Evolutionary conservation across 2,888 invertebrate species (phyloP), one percentile per base, ranked within the genome.

Genomic region (Trachelus tabidus): DNA sequence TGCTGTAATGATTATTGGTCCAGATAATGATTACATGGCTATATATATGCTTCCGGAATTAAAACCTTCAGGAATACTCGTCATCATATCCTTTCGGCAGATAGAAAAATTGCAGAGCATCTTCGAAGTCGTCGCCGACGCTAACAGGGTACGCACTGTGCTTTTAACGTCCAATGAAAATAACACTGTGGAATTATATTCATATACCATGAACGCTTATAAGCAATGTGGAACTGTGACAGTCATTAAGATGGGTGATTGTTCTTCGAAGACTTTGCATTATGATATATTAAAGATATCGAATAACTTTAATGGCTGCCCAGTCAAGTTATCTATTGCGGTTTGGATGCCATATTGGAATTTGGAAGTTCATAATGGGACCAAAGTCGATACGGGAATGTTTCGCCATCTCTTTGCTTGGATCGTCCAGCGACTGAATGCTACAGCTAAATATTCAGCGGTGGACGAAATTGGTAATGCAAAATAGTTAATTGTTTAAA

Each of bases 391-490:
- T 6, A 71, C 12, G 12, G 71, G 71, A 30, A 2, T 31, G 3
- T 71, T 33, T 34, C 12, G 71, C 6, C 11, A 30, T 12, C 4
- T 78, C 15, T 68, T 76, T 40, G 30, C 37, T 15, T 11, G 15
- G 69, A 75, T 78, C 15, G 76, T 73, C 31, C 12, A 78, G 35
- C 34, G 73, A 35, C 40, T 78, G 30, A 78, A 78, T 9, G 78
- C 78, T 30, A 75, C 75, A 4, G 34, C 33, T n/a, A 31, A 33
- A 11, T 56, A 40, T 68, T 9, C 23, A 23, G 23, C 23, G 23
- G 56, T 23, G 23, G 2, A 56, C 9, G 23, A 23, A 0, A 23
- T 23, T 56, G 56, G 56, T 56, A 56, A 23, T 9, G 23, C 9
- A 6, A 9, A 23, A 56, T 56, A 56, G 9, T 6, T 9, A 9